phyloP scores from a whole-genome alignment of 1,140 invertebrate genomes.

The Drosophila baimaii region DNA sequence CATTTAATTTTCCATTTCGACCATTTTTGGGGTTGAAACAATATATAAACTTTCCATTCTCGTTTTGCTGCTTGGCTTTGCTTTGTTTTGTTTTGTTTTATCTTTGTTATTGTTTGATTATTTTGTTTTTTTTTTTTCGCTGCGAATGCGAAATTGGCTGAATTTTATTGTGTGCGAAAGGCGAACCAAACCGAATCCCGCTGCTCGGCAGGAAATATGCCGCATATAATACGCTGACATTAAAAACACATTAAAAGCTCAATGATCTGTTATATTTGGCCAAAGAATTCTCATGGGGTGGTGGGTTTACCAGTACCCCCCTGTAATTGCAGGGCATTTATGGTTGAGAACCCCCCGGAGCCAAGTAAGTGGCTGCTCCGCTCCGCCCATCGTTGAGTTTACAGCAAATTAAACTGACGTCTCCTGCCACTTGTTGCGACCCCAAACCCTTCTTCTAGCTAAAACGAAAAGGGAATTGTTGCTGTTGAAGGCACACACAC shows the following conservation, averaged over 20 bases:
- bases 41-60: slow-evolving; percentile 71
- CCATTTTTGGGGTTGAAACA: slow-evolving; percentile 52
- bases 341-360: slow-evolving; percentile 1
- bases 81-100: slow-evolving; percentile 56
- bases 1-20: slow-evolving; percentile 24
- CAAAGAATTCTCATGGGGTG: slow-evolving; percentile 27
- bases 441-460: slow-evolving; percentile 5
- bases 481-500: neutral
- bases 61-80: slow-evolving; percentile 7
- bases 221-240: slow-evolving; percentile 65
- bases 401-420: slow-evolving; percentile 67
- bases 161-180: slow-evolving; percentile 48
- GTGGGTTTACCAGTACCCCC: neutral
- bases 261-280: slow-evolving; percentile 74
- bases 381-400: slow-evolving; percentile 51
- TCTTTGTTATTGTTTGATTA: slow-evolving; percentile 66
- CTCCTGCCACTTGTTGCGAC: slow-evolving; percentile 68
- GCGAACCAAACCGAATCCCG: slow-evolving; percentile 5
- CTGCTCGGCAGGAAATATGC: slow-evolving; percentile 58
- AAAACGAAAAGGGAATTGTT: slow-evolving; percentile 6
- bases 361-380: slow-evolving; percentile 12
- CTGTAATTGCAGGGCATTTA: slow-evolving; percentile 28
- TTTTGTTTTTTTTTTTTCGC: slow-evolving; percentile 60
- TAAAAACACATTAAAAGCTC: slow-evolving; percentile 80
- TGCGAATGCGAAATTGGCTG: slow-evolving; percentile 54